Conservation (phyloP, 2,797 vertebrate genomes). For the Lates japonicus region DNA sequence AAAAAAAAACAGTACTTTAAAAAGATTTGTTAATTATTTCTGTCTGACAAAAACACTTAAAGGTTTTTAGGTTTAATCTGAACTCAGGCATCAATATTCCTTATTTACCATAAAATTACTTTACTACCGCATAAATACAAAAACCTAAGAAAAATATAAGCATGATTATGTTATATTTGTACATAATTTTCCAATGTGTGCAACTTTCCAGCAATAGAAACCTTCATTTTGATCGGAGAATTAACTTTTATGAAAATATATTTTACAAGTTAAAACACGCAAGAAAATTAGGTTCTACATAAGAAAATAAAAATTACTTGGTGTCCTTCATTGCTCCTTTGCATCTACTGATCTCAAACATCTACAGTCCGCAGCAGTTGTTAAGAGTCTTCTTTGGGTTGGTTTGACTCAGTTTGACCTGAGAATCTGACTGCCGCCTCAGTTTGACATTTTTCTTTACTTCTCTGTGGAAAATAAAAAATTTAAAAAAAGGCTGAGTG, state of each 20-base stretch:
- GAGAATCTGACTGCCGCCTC: constrained; percentile 48
- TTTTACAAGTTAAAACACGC: constrained; percentile 32
- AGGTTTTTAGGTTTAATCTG: constrained; percentile 12
- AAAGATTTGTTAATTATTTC: neutral
- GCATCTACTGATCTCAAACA: neutral
- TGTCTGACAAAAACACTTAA: constrained; percentile 1
- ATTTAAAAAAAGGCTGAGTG: constrained; percentile 4
- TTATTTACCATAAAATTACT: constrained; percentile 35
- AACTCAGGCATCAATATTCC: constrained; percentile 1
- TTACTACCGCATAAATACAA: constrained; percentile 55
- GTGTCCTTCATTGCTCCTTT: constrained; percentile 15
- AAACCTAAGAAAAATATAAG: constrained; percentile 19
- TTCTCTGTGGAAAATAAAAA: constrained; percentile 70
- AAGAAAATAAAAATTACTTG: constrained; percentile 30
- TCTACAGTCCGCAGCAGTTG: constrained; percentile 77
- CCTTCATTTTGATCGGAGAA: constrained; percentile 45
- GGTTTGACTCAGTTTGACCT: constrained; percentile 64
- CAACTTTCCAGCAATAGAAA: constrained; percentile 40
- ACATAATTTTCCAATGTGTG: too few species aligned
- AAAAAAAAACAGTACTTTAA: neutral
- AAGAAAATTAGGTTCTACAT: constrained; percentile 16
- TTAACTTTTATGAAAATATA: constrained; percentile 28
- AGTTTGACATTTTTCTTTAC: constrained; percentile 79
- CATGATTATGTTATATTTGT: constrained; percentile 24
- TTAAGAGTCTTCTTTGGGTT: constrained; percentile 63